Evolutionary conservation across 2,797 vertebrate genomes (phyloP).

Genomic region (Paedocypris micromegethes): DNA sequence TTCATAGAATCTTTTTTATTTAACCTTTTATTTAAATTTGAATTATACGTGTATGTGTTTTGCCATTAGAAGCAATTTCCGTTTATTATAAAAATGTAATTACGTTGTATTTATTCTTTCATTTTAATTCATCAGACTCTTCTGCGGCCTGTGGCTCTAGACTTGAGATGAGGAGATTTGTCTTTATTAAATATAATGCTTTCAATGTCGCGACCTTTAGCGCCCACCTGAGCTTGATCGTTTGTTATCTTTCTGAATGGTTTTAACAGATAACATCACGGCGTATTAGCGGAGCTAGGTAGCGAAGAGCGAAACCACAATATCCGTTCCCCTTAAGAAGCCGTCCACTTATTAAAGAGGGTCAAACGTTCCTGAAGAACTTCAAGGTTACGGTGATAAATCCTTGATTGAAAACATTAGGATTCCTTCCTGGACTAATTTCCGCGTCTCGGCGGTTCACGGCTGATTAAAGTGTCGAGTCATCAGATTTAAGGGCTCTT

Average conservation of each 20-base stretch:
- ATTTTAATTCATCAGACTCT: too few relatives aligned
- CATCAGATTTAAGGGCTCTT: conserved; percentile 42
- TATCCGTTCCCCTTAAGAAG: conserved; percentile 38
- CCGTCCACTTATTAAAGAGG: conserved; percentile 34
- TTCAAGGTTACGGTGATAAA: conserved; percentile 49
- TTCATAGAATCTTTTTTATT: too few relatives aligned
- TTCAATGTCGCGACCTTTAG: conserved; percentile 11
- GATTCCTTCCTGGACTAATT: conserved; percentile 49
- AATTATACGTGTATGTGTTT: too few relatives aligned
- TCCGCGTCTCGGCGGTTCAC: conserved; percentile 36
- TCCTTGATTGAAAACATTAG: conserved; percentile 48
- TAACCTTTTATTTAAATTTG: too few relatives aligned
- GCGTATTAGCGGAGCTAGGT: conserved; percentile 11
- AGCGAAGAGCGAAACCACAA: conserved; percentile 25
- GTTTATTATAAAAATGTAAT: too few relatives aligned
- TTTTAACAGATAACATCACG: conserved; percentile 8
- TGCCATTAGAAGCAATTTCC: too few relatives aligned
- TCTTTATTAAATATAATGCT: too few relatives aligned
- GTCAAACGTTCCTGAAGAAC: conserved; percentile 37
- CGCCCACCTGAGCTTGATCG: conserved; percentile 18
- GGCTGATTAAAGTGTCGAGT: conserved; percentile 39
- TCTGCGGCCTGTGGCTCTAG: too few relatives aligned
- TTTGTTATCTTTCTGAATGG: conserved; percentile 26
- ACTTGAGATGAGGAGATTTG: too few relatives aligned
- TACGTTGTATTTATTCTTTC: too few relatives aligned